A percentile compares a stretch with the other conserved stretches of the same genome.
phyloP scores from a whole-genome alignment of 2,888 invertebrate genomes.

The Volucella bombylans region DNA sequence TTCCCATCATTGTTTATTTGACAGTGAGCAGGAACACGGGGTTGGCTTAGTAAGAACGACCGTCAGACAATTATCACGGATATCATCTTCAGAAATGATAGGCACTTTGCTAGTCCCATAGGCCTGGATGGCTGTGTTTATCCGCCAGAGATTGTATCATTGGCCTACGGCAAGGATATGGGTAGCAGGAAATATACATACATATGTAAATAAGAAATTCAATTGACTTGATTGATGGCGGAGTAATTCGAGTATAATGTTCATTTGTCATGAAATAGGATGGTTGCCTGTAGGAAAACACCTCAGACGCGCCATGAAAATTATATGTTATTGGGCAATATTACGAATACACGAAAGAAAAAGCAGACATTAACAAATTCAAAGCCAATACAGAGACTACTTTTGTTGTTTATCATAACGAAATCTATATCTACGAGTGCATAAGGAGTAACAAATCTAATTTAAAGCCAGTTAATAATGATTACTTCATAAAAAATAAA shows the following conservation, averaged over 20 bases:
- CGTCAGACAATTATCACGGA: slow-evolving; percentile 37
- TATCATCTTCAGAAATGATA: slow-evolving; percentile 40
- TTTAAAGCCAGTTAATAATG: too few relatives aligned
- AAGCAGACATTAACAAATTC: too few relatives aligned
- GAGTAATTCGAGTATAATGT: slow-evolving; percentile 30
- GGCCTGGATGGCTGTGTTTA: slow-evolving; percentile 31
- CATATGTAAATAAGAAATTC: slow-evolving; percentile 44
- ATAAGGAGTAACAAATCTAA: too few relatives aligned
- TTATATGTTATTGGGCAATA: background rate
- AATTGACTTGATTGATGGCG: slow-evolving; percentile 54
- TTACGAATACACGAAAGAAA: slow-evolving; percentile 11
- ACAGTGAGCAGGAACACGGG: background rate
- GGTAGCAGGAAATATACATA: background rate
- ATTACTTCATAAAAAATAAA: too few relatives aligned
- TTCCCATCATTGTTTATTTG: background rate
- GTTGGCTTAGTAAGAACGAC: slow-evolving; percentile 9
- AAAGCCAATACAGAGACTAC: too few relatives aligned
- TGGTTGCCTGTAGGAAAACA: slow-evolving; percentile 2
- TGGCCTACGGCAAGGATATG: background rate
- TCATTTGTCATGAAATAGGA: slow-evolving; percentile 38
- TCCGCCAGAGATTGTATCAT: slow-evolving; percentile 37
- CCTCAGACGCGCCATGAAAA: slow-evolving; percentile 10
- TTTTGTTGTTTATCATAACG: too few relatives aligned
- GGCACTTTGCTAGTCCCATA: slow-evolving; percentile 32
- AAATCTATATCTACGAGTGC: too few relatives aligned